Evolutionary conservation across 1,140 invertebrate species (phyloP), one percentile per base, ranked within the genome.

Genomic region (Aphelinus atriplicis): DNA sequence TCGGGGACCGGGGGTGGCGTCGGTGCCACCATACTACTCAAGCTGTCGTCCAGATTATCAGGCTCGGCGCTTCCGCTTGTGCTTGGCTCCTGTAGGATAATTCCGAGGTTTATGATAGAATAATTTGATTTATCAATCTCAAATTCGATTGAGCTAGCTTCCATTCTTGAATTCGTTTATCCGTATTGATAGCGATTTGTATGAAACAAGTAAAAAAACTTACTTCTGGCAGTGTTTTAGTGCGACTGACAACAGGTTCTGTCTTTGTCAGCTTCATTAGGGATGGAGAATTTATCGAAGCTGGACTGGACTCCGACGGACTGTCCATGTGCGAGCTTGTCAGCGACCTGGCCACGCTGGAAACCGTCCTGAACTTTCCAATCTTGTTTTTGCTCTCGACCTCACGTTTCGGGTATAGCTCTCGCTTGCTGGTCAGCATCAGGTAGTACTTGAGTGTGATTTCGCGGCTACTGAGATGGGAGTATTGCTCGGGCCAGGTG

Each of bases 361-460:
- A 90, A 1, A 93, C 92, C 0, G 91, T 91, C 5, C 90, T 86
- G 78, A 93, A 92, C 77, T 92, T 92, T 1, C 92, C 92, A 4
- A 91, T 82, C 70, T 90, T 90, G 75, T 89, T 91, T 76, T 89
- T 91, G 65, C 87, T 86, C 77, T 94, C 93, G 0, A 91, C 83
- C 67, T 91, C 90, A 3, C 89, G 85, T 80, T 92, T 93, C 1
- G 94, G 94, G 85, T 93, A 94, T 2, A 93, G 85, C 80, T 94
- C 93, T 42, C 91, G 89, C 64, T 88, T 88, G 76, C 91, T 92
- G 0, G 93, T 95, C 3, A 95, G 84, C 71, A 95, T 90, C 2
- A 95, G 87, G 82, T 93, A 95, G 82, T 92, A 95, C 79, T 93
- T 93, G 0, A 95, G 87, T 65, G 88, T 88, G 3, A 95, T 89